These are phyloP conservation scores for Branchinecta sandiegonensis DNA, from an alignment of 2,888 invertebrate genomes.

Conservation along the genomic window DNA sequence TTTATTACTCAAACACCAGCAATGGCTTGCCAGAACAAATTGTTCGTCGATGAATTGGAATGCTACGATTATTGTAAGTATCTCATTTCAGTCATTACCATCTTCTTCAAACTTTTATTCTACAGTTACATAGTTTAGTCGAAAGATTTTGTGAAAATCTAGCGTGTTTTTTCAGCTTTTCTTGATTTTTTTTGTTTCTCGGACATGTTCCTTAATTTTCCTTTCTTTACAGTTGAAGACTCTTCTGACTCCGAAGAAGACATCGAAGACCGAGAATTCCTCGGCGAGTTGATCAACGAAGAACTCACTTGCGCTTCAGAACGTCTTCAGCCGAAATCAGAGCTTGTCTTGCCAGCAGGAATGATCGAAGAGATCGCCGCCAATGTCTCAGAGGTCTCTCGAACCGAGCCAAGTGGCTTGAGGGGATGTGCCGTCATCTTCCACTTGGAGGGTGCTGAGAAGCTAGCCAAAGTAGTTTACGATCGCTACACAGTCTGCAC, in stretches of 20 bases:
- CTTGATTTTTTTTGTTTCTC: no score
- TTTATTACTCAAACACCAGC: no score
- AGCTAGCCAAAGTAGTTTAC: neutral
- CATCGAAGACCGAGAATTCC: neutral
- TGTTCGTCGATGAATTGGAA: no score
- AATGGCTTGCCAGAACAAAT: no score
- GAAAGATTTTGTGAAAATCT: no score
- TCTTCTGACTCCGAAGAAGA: neutral
- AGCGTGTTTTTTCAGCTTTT: no score
- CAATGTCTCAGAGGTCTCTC: neutral
- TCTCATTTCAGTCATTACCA: no score
- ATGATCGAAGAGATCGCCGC: neutral
- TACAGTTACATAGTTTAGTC: no score
- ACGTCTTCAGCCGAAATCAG: neutral
- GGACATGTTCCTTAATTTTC: no score
- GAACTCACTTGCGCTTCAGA: neutral
- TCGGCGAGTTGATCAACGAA: neutral
- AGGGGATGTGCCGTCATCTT: neutral
- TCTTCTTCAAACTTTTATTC: no score
- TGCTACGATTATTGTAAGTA: no score
- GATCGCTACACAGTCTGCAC: neutral
- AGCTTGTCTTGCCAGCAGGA: conserved; percentile 4
- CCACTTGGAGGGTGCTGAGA: neutral
- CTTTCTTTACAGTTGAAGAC: no score
- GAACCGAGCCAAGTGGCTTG: neutral